phyloP scores from a whole-genome alignment of 2,888 invertebrate species.

The Blera fallax region DNA sequence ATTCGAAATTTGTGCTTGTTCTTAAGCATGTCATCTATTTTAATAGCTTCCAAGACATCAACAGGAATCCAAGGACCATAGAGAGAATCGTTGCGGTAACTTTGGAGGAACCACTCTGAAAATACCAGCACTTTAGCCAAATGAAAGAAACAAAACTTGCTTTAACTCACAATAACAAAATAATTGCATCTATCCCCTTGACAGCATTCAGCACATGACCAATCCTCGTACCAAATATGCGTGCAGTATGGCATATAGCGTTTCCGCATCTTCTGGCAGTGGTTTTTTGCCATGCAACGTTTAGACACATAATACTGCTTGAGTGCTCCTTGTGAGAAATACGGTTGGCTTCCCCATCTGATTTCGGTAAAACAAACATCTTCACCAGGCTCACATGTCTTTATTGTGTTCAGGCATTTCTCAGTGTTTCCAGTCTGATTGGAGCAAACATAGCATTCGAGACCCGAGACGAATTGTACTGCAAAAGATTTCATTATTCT shows the following conservation, averaged over 20 bases:
- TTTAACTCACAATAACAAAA: conserved; percentile 92
- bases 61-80: background rate
- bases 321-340: conserved; percentile 95
- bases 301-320: conserved; percentile 97
- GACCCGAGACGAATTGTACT: conserved; percentile 81
- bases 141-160: background rate
- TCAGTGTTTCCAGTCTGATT: conserved; percentile 95
- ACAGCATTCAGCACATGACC: conserved; percentile 98
- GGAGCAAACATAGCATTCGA: conserved; percentile 98
- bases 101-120: conserved; percentile 52
- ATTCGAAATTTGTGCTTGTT: background rate
- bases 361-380: conserved; percentile 88
- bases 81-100: background rate
- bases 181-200: conserved; percentile 98
- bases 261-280: conserved; percentile 88
- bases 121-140: background rate
- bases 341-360: conserved; percentile 95
- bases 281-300: conserved; percentile 90
- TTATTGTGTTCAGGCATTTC: conserved; percentile 95
- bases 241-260: conserved; percentile 91
- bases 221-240: conserved; percentile 97
- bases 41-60: background rate
- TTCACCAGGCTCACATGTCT: conserved; percentile 93
- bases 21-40: background rate
- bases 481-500: background rate